phyloP scores from a whole-genome alignment of 2,888 invertebrate genomes.

The Lepetodrilus schrolli region DNA sequence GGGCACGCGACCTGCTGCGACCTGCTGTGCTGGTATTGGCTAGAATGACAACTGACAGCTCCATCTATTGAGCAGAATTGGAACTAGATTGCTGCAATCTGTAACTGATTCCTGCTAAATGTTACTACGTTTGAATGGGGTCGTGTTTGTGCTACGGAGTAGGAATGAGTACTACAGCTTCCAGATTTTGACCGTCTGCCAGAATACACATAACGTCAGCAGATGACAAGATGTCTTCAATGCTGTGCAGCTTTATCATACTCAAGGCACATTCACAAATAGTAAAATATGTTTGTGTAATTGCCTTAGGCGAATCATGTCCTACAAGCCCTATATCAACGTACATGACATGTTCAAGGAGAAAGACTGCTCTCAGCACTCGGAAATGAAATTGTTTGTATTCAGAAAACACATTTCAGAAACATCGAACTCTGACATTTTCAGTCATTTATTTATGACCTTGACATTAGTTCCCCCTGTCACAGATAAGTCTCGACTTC shows the following conservation, averaged over 20 bases:
- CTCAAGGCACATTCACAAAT: too few species aligned
- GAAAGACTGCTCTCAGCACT: too few species aligned
- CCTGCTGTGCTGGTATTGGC: neutral
- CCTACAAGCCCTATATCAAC: too few species aligned
- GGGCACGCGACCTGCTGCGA: neutral
- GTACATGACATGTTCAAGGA: too few species aligned
- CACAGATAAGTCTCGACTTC: too few species aligned
- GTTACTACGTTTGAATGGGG: neutral
- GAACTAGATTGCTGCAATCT: neutral
- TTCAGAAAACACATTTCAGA: too few species aligned
- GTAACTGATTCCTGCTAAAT: neutral
- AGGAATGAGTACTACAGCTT: neutral
- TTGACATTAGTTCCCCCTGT: too few species aligned
- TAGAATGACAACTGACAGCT: neutral
- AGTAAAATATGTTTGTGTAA: too few species aligned
- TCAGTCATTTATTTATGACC: too few species aligned
- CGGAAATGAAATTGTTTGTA: too few species aligned
- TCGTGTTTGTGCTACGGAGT: neutral
- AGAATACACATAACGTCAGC: neutral
- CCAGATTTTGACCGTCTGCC: neutral
- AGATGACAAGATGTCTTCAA: neutral
- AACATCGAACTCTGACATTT: too few species aligned
- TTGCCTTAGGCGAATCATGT: too few species aligned
- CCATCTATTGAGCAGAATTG: neutral
- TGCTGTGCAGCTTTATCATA: neutral